Percentiles rank a stretch among this genome's conserved stretches.
phyloP scores from a whole-genome alignment of 2,113 vertebrate species.

The Phylloscopus whistleri region DNA sequence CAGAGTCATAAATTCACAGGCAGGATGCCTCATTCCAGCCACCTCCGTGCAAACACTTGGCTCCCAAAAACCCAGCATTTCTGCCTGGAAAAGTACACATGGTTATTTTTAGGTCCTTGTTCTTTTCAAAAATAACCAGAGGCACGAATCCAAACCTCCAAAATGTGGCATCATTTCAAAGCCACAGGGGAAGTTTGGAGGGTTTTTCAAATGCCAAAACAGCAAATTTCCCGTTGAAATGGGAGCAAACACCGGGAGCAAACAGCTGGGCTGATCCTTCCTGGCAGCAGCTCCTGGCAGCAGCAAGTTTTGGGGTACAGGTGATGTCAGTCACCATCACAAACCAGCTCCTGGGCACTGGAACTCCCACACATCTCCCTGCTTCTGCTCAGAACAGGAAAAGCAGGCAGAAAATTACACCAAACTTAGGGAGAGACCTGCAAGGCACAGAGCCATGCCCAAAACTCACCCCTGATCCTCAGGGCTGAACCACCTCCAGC shows the following conservation, averaged over 20 bases:
- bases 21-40: neutral
- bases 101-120: slow-evolving; percentile 67
- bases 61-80: neutral
- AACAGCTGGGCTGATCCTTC: neutral
- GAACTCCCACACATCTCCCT: neutral
- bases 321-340: neutral
- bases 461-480: neutral
- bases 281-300: neutral
- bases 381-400: neutral
- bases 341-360: neutral
- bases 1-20: neutral
- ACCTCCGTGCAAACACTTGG: slow-evolving; percentile 35
- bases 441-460: neutral
- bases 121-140: slow-evolving; percentile 45
- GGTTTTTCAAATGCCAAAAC: slow-evolving; percentile 42
- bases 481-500: neutral
- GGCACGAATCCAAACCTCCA: slow-evolving; percentile 25
- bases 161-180: slow-evolving; percentile 47
- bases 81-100: slow-evolving; percentile 53
- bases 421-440: neutral
- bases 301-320: neutral
- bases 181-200: slow-evolving; percentile 41
- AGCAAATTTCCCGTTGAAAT: slow-evolving; percentile 14
- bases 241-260: neutral
- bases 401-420: neutral